phyloP scores from a whole-genome alignment of 2,113 vertebrate genomes.

The Solea senegalensis region DNA sequence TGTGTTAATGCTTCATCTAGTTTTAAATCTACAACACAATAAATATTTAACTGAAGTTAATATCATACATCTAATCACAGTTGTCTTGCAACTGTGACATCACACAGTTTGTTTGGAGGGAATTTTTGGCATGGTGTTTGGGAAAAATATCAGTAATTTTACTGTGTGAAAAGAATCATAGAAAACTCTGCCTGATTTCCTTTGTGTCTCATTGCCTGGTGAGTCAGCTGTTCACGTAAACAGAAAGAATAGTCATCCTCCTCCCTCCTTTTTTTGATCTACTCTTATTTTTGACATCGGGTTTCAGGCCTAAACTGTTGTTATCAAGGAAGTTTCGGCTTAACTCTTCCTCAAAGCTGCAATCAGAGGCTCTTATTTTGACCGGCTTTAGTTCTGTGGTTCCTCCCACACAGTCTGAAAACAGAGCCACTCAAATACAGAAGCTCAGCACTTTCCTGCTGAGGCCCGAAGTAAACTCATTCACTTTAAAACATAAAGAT shows the following conservation, averaged over 20 bases:
- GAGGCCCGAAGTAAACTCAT: neutral
- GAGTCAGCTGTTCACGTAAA: too few relatives aligned
- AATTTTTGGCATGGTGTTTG: too few relatives aligned
- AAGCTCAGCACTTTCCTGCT: neutral
- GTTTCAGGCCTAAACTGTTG: conserved; percentile 33
- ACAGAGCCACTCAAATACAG: conserved; percentile 1
- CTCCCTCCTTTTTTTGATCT: neutral
- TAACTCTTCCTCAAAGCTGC: conserved; percentile 47
- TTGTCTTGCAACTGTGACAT: too few relatives aligned
- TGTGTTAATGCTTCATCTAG: too few relatives aligned
- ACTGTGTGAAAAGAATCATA: too few relatives aligned
- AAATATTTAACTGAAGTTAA: too few relatives aligned
- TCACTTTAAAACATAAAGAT: neutral
- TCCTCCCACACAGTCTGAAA: conserved; percentile 55
- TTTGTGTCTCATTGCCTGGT: too few relatives aligned
- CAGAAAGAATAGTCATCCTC: neutral
- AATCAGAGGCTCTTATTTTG: conserved; percentile 55
- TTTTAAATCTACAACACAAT: too few relatives aligned
- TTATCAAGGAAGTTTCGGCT: conserved; percentile 42
- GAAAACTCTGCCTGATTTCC: too few relatives aligned
- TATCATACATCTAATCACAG: too few relatives aligned
- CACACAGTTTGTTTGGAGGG: too few relatives aligned
- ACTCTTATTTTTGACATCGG: conserved; percentile 26
- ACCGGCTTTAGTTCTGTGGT: conserved; percentile 8
- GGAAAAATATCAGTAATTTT: too few relatives aligned